Percentiles rank a stretch among this genome's conserved stretches.
phyloP scores from a whole-genome alignment of 2,113 vertebrate genomes.

The Nerophis lumbriciformis region DNA sequence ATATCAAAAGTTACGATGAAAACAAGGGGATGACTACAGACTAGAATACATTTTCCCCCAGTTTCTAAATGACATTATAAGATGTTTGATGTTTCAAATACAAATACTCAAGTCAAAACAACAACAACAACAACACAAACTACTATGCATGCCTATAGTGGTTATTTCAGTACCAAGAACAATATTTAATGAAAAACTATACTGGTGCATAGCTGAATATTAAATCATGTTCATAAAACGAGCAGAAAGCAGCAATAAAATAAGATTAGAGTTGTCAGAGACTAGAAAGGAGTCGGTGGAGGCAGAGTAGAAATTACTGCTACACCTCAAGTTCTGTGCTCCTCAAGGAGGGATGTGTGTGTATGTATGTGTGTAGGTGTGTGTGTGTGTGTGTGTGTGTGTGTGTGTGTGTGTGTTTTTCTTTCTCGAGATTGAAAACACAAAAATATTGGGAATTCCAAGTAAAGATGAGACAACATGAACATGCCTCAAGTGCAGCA shows the following conservation, averaged over 20 bases:
- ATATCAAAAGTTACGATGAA: background rate
- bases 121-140: background rate
- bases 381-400: background rate
- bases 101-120: constrained; percentile 5
- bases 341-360: constrained; percentile 3
- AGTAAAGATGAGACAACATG: background rate
- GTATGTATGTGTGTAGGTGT: background rate
- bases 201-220: constrained; percentile 13
- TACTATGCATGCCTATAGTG: background rate
- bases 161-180: constrained; percentile 24
- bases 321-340: constrained; percentile 10
- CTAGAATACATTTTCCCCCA: no score
- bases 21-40: background rate
- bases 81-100: constrained; percentile 1
- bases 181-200: constrained; percentile 23
- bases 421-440: constrained; percentile 5
- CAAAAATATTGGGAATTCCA: constrained; percentile 1
- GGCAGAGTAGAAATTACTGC: constrained; percentile 18
- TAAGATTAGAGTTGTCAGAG: constrained; percentile 33
- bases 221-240: constrained; percentile 47
- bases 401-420: no score
- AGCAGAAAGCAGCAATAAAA: constrained; percentile 36
- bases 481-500: constrained; percentile 9
- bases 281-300: constrained; percentile 23
- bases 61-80: background rate